These are phyloP conservation scores for Thalassaphorura encarpata DNA, from an alignment of 1,140 invertebrate species.

Conservation along the genomic window DNA sequence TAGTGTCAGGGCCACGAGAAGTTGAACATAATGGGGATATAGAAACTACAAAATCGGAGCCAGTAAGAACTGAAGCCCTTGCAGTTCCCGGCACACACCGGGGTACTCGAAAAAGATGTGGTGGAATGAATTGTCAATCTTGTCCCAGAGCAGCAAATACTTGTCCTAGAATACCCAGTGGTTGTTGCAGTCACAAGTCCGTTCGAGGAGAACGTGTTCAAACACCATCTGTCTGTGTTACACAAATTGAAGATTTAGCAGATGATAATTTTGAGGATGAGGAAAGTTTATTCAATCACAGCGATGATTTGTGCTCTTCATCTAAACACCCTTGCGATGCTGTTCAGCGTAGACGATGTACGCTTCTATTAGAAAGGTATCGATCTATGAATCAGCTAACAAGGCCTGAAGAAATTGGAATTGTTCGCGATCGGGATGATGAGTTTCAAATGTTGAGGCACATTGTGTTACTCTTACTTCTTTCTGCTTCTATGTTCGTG, in stretches of 20 bases:
- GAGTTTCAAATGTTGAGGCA: conserved; percentile 66
- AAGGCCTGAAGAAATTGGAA: conserved; percentile 42
- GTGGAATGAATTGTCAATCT: background rate
- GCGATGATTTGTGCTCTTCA: conserved; percentile 40
- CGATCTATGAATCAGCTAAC: conserved; percentile 45
- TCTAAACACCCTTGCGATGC: conserved; percentile 30
- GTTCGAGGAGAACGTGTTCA: background rate
- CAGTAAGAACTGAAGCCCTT: background rate
- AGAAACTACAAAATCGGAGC: background rate
- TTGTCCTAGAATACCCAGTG: background rate
- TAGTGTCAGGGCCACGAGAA: background rate
- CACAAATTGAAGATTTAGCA: conserved; percentile 63
- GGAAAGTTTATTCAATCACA: conserved; percentile 36
- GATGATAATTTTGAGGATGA: conserved; percentile 30
- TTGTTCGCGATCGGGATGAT: conserved; percentile 37
- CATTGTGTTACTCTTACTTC: conserved; percentile 67
- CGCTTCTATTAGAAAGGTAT: conserved; percentile 44
- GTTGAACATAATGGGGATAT: background rate
- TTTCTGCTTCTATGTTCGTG: conserved; percentile 77
- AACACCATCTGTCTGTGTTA: conserved; percentile 36
- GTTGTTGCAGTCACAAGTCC: background rate
- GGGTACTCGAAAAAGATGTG: background rate
- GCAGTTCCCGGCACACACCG: background rate
- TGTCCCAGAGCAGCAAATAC: background rate
- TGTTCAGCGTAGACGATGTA: conserved; percentile 43